A percentile compares a stretch with the other conserved stretches of the same genome.
Evolutionary conservation across 2,113 vertebrate genomes (phyloP).

Genomic region (Mobula birostris): DNA sequence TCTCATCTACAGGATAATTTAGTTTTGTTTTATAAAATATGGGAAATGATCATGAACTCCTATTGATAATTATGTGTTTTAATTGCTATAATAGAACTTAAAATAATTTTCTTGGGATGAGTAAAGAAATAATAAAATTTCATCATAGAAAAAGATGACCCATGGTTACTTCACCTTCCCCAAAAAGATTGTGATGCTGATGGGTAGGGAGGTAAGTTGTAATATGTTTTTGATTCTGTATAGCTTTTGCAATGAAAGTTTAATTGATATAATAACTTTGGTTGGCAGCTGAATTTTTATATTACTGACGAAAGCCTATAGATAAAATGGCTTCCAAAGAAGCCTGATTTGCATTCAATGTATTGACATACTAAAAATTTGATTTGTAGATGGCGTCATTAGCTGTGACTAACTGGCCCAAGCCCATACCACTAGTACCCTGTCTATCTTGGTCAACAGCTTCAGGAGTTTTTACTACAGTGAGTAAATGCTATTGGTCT

Average conservation of each 20-base stretch:
- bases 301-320: not conserved
- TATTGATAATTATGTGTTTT: not conserved
- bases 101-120: not conserved
- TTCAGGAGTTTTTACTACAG: conserved; percentile 93
- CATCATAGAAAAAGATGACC: not conserved
- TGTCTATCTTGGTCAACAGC: conserved; percentile 98
- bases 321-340: not conserved
- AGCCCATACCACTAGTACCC: conserved; percentile 87
- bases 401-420: conserved; percentile 93
- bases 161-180: not conserved
- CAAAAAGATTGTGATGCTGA: not conserved
- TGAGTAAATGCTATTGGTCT: conserved; percentile 52
- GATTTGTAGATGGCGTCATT: conserved; percentile 87
- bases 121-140: not conserved
- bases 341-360: not conserved
- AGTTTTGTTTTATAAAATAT: too few relatives aligned
- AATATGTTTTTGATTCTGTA: not conserved
- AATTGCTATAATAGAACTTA: not conserved
- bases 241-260: not conserved
- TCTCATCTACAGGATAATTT: too few relatives aligned
- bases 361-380: not conserved
- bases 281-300: not conserved
- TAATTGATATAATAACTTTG: not conserved
- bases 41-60: too few relatives aligned
- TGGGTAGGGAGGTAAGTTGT: too few relatives aligned